These are phyloP conservation scores for Lycocerus yunnanus DNA, from an alignment of 2,888 invertebrate species.

Conservation along the genomic window DNA sequence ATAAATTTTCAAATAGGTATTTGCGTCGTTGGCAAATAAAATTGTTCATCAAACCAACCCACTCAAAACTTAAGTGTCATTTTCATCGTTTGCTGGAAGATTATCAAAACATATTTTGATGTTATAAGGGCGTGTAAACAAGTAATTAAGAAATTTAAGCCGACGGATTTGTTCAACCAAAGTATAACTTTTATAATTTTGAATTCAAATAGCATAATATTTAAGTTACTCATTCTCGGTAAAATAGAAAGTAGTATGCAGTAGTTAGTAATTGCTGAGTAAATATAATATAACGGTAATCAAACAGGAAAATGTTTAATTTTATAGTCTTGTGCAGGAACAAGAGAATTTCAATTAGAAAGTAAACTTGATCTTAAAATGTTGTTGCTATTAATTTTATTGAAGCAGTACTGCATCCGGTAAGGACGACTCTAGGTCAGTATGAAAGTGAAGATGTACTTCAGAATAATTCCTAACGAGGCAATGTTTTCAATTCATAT, in stretches of 20 bases:
- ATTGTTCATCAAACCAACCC: not conserved
- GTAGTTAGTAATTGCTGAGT: not conserved
- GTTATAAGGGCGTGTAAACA: not conserved
- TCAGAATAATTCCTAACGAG: not conserved
- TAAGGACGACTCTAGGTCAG: not conserved
- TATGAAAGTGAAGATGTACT: not conserved
- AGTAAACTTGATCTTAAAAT: not conserved
- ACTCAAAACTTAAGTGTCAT: not conserved
- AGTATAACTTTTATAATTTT: not conserved
- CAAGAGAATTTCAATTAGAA: not conserved
- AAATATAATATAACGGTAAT: not conserved
- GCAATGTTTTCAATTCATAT: not conserved
- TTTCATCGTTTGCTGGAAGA: not conserved
- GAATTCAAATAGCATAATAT: not conserved
- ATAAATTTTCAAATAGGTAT: not conserved
- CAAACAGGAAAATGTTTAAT: not conserved
- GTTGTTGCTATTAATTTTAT: not conserved
- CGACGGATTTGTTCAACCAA: not conserved
- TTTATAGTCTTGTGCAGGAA: not conserved
- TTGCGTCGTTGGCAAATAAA: not conserved
- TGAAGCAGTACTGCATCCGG: not conserved
- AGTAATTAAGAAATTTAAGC: not conserved
- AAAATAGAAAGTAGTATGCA: not conserved
- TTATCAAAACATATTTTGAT: not conserved
- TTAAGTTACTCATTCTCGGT: not conserved